These are phyloP conservation scores for Oryzias dopingdopingensis DNA, from an alignment of 2,797 vertebrate species.

Conservation along the genomic window DNA sequence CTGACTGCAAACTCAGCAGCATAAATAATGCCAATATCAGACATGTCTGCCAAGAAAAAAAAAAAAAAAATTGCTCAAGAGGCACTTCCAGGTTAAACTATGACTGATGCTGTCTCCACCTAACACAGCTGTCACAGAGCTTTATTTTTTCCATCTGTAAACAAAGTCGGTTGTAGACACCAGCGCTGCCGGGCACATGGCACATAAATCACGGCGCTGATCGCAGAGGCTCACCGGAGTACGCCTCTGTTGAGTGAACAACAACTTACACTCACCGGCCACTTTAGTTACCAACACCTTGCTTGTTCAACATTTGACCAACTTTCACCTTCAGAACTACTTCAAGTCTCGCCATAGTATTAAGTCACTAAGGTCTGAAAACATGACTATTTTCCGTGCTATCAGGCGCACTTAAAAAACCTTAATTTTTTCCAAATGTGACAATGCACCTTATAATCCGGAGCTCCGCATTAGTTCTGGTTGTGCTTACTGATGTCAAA, in stretches of 20 bases:
- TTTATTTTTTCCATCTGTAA: slow-evolving; percentile 29
- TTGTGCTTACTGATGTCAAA: too few species aligned
- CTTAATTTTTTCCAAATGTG: too few species aligned
- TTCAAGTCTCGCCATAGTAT: too few species aligned
- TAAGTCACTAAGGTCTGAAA: too few species aligned
- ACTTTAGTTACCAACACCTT: too few species aligned
- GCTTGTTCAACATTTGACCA: too few species aligned
- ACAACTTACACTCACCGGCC: neutral
- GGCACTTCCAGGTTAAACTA: slow-evolving; percentile 41
- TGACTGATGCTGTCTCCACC: slow-evolving; percentile 36
- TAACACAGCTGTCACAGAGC: slow-evolving; percentile 42
- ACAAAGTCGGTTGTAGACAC: slow-evolving; percentile 23
- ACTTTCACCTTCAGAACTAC: too few species aligned
- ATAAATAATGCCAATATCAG: slow-evolving; percentile 51
- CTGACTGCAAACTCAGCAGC: slow-evolving; percentile 55
- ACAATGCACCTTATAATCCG: too few species aligned
- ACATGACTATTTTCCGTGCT: too few species aligned
- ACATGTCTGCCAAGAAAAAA: slow-evolving; percentile 39
- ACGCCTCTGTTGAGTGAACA: slow-evolving; percentile 5
- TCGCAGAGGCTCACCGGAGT: slow-evolving; percentile 12
- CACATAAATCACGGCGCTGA: slow-evolving; percentile 34
- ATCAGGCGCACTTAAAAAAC: too few species aligned
- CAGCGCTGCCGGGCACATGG: slow-evolving; percentile 14
- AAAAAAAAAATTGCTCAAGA: slow-evolving; percentile 22
- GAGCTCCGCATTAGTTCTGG: too few species aligned